Evolutionary conservation across 2,888 invertebrate genomes (phyloP).

Genomic region (Mechanitis messenoides): DNA sequence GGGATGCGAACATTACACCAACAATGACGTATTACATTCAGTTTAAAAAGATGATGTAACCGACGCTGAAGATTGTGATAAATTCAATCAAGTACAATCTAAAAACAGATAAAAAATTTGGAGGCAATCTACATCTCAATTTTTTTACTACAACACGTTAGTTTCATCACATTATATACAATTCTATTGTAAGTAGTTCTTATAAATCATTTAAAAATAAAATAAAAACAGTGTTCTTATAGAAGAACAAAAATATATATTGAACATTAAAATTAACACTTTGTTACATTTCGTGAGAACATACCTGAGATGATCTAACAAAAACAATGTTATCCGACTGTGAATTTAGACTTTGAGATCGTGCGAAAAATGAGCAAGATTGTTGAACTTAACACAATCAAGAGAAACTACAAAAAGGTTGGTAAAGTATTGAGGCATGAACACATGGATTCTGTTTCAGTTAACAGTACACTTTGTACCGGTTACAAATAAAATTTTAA

Average conservation of each 20-base stretch:
- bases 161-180: not conserved
- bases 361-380: constrained; percentile 43
- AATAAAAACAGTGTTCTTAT: too few relatives aligned
- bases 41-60: constrained; percentile 48
- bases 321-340: constrained; percentile 36
- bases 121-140: constrained; percentile 8
- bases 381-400: constrained; percentile 24
- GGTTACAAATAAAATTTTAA: too few relatives aligned
- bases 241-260: not conserved
- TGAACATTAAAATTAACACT: constrained; percentile 7
- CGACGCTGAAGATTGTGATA: constrained; percentile 41
- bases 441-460: too few relatives aligned
- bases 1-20: constrained; percentile 21
- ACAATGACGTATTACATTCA: constrained; percentile 19
- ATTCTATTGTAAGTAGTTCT: too few relatives aligned
- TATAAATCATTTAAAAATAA: too few relatives aligned
- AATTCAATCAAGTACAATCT: constrained; percentile 45
- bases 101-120: constrained; percentile 24
- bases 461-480: too few relatives aligned
- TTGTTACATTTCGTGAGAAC: constrained; percentile 43
- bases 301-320: constrained; percentile 35
- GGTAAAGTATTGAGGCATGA: too few relatives aligned
- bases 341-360: constrained; percentile 49
- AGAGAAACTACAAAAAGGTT: constrained; percentile 14
- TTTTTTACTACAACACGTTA: not conserved